phyloP scores from a whole-genome alignment of 2,113 vertebrate genomes.

The Amia ocellicauda region DNA sequence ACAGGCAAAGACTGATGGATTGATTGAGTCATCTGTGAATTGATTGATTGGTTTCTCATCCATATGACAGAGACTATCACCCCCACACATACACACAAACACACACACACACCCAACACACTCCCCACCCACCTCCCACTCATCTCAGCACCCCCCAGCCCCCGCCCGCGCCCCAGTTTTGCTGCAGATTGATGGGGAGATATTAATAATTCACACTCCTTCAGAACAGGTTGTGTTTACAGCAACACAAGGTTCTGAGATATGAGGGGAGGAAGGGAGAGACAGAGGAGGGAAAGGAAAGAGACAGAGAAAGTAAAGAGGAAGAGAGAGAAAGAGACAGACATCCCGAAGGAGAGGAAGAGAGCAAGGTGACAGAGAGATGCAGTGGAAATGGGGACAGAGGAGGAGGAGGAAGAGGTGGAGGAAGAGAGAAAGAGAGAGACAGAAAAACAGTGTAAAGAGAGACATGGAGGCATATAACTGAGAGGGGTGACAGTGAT shows the following conservation, averaged over 20 bases:
- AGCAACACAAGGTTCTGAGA: slow-evolving; percentile 26
- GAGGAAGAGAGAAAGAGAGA: slow-evolving; percentile 5
- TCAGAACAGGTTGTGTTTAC: slow-evolving; percentile 42
- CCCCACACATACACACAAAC: too few species aligned
- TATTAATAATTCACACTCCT: slow-evolving; percentile 44
- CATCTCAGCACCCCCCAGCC: not conserved
- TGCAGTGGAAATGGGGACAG: slow-evolving; percentile 19
- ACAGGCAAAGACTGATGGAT: too few species aligned
- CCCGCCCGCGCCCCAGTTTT: slow-evolving; percentile 21
- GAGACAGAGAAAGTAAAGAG: slow-evolving; percentile 1
- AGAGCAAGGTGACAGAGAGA: not conserved
- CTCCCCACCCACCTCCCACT: too few species aligned
- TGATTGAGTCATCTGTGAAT: too few species aligned
- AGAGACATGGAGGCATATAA: not conserved
- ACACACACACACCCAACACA: too few species aligned
- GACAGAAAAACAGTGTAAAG: slow-evolving; percentile 1
- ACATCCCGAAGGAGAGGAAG: not conserved
- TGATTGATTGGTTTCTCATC: too few species aligned
- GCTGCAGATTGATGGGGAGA: slow-evolving; percentile 21
- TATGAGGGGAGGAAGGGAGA: slow-evolving; percentile 23
- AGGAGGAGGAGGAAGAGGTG: not conserved
- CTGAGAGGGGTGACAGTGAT: not conserved
- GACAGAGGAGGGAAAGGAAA: too few species aligned
- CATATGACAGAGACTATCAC: too few species aligned
- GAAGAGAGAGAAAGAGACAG: not conserved